A percentile compares a stretch with the other conserved stretches of the same genome.
Conservation (phyloP, 2,113 vertebrate species). For the Oncorhynchus kisutch region DNA sequence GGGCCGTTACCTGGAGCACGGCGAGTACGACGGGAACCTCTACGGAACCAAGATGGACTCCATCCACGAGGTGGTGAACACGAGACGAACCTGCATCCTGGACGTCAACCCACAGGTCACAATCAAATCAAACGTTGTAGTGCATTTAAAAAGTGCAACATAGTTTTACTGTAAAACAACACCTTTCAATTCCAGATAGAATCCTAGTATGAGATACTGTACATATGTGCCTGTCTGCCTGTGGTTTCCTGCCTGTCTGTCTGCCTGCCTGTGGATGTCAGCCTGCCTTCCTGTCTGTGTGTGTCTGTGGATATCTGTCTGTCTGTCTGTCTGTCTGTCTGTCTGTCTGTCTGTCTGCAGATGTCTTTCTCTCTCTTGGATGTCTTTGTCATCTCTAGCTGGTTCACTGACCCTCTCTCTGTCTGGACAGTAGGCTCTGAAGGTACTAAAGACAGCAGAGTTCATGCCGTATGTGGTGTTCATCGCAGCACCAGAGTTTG, state of each 20-base stretch:
- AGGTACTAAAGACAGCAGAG: constrained; percentile 91
- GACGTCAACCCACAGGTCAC: constrained; percentile 95
- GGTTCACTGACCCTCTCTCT: background rate
- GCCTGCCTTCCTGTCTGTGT: background rate
- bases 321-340: background rate
- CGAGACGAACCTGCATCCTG: constrained; percentile 92
- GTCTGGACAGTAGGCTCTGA: constrained; percentile 81
- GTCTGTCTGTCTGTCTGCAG: background rate
- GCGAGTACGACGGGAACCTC: constrained; percentile 96
- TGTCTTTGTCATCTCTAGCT: constrained; percentile 63
- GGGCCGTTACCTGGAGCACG: constrained; percentile 93
- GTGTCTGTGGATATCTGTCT: constrained; percentile 12
- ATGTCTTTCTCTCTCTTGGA: constrained; percentile 9
- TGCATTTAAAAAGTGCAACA: too few relatives aligned
- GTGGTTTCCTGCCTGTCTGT: background rate
- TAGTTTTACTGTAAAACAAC: too few relatives aligned
- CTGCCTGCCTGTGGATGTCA: background rate
- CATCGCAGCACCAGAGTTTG: constrained; percentile 91
- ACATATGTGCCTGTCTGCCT: too few relatives aligned
- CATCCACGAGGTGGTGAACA: constrained; percentile 91
- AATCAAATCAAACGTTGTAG: background rate
- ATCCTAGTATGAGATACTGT: too few relatives aligned
- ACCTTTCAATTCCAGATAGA: too few relatives aligned
- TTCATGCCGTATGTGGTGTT: constrained; percentile 99
- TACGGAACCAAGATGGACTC: constrained; percentile 98